These are phyloP conservation scores for Centropus bengalensis DNA, from an alignment of 2,113 vertebrate species.

Conservation along the genomic window DNA sequence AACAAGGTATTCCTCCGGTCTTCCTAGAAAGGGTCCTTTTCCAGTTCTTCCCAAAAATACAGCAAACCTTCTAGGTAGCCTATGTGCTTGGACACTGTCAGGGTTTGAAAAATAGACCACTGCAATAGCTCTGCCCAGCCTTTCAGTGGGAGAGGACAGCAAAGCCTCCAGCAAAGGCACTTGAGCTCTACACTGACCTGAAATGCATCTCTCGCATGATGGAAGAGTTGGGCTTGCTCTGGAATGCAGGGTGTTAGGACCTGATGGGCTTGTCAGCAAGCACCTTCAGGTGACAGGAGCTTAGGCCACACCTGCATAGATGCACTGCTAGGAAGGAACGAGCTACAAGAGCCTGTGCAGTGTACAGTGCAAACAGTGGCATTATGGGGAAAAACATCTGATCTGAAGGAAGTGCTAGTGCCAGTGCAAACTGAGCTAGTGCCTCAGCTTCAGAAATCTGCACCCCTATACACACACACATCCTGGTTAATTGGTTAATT, in stretches of 20 bases:
- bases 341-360: not conserved
- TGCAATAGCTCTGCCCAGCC: not conserved
- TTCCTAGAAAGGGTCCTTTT: not conserved
- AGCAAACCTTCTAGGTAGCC: not conserved
- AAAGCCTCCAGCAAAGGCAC: not conserved
- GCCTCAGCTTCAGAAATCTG: slow-evolving; percentile 12
- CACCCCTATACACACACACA: not conserved
- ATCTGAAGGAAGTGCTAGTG: not conserved
- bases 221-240: not conserved
- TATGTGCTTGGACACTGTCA: not conserved
- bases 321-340: not conserved
- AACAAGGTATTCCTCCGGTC: not conserved
- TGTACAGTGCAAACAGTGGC: not conserved
- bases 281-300: not conserved
- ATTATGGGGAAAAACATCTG: not conserved
- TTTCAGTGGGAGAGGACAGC: not conserved
- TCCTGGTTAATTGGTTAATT: not conserved
- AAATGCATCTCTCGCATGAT: fast-evolving
- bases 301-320: not conserved
- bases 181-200: not conserved
- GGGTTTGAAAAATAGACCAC: not conserved
- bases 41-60: not conserved
- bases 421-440: not conserved
- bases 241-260: fast-evolving
- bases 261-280: not conserved